Percentiles rank a stretch among this genome's conserved stretches.
Conservation (phyloP, 1,140 invertebrate genomes). For the Hypsibius dujardini region DNA sequence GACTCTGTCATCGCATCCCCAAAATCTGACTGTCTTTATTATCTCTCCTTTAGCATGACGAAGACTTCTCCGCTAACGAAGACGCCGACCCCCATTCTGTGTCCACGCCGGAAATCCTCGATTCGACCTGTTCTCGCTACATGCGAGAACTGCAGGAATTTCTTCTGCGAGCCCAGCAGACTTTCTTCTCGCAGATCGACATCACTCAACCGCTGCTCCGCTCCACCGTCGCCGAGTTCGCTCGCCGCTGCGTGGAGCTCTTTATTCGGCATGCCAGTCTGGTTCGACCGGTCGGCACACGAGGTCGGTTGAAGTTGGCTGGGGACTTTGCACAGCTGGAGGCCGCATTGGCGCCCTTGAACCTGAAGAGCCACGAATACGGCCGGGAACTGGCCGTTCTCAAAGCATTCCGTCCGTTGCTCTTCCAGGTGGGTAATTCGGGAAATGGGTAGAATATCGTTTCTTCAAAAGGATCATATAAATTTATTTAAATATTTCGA, state of each 20-base stretch:
- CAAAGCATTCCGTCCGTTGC: conserved; percentile 38
- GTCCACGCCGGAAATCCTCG: conserved; percentile 22
- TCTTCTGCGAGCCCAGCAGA: conserved; percentile 46
- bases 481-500: no score
- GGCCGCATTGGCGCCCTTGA: conserved; percentile 42
- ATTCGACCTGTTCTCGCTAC: conserved; percentile 51
- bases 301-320: conserved; percentile 57
- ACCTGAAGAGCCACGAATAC: background rate
- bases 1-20: no score
- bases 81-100: background rate
- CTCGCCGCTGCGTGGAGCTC: conserved; percentile 59
- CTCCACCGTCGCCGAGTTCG: conserved; percentile 42
- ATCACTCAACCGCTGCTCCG: conserved; percentile 22
- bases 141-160: conserved; percentile 82
- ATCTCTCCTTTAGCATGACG: conserved; percentile 43
- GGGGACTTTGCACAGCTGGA: conserved; percentile 62
- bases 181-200: conserved; percentile 24
- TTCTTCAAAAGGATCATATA: no score
- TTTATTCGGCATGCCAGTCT: conserved; percentile 70
- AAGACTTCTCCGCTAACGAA: conserved; percentile 52
- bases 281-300: conserved; percentile 56
- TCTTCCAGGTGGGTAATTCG: conserved; percentile 34
- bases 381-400: conserved; percentile 22
- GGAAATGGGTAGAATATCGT: no score
- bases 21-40: no score